Conservation (phyloP, 2,888 invertebrate species). For the Odiellus spinosus region DNA sequence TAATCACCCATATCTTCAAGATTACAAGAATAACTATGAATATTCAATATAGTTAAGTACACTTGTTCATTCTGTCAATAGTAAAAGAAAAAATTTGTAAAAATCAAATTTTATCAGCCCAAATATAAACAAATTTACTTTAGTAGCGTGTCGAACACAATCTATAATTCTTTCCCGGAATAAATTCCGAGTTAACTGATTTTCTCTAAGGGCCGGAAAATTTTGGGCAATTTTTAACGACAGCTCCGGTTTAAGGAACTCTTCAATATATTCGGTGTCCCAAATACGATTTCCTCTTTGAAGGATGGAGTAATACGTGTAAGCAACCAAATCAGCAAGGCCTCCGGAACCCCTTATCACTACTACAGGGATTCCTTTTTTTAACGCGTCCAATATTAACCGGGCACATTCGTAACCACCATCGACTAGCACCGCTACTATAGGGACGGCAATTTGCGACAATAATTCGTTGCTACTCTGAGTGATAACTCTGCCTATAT, state of each 20-base stretch:
- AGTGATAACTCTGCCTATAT: no score
- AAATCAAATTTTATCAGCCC: neutral
- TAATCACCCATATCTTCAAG: slow-evolving; percentile 29
- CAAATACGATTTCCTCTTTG: slow-evolving; percentile 10
- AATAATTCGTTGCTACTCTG: no score
- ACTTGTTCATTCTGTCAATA: slow-evolving; percentile 23
- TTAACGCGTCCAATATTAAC: slow-evolving; percentile 27
- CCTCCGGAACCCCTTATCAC: slow-evolving; percentile 30
- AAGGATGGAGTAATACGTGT: slow-evolving; percentile 22
- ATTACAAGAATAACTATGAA: slow-evolving; percentile 25
- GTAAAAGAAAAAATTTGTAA: slow-evolving; percentile 1
- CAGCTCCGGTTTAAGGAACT: slow-evolving; percentile 29
- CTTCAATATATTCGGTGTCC: slow-evolving; percentile 27
- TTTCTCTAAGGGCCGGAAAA: slow-evolving; percentile 28
- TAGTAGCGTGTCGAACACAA: slow-evolving; percentile 26
- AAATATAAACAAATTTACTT: slow-evolving; percentile 20
- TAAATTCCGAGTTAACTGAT: slow-evolving; percentile 26
- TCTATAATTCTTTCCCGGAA: slow-evolving; percentile 30
- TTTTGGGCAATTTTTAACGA: slow-evolving; percentile 26
- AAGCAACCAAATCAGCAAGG: slow-evolving; percentile 29
- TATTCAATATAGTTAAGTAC: slow-evolving; percentile 28
- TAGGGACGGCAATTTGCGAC: slow-evolving; percentile 22
- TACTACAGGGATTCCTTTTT: slow-evolving; percentile 29
- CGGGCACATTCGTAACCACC: slow-evolving; percentile 28
- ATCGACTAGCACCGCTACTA: slow-evolving; percentile 31